Evolutionary conservation across 2,113 vertebrate genomes (phyloP).

Genomic region (Corythaixoides concolor): DNA sequence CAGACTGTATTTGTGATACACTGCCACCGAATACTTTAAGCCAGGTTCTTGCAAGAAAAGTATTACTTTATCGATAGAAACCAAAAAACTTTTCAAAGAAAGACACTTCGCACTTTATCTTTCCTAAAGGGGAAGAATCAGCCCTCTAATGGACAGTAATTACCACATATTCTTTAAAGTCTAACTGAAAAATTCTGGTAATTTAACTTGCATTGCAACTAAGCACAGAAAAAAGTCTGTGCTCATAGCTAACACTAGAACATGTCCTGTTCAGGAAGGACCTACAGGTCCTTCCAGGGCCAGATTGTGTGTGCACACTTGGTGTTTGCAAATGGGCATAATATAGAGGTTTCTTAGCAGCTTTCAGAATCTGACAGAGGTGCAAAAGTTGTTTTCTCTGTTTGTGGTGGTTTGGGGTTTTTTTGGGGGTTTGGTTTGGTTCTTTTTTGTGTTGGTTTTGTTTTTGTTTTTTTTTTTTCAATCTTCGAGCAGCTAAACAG

Average conservation of each 20-base stretch:
- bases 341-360: not conserved
- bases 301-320: not conserved
- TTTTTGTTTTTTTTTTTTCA: not conserved
- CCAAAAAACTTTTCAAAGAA: not conserved
- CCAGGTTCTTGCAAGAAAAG: not conserved
- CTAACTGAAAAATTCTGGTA: not conserved
- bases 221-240: not conserved
- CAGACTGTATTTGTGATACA: not conserved
- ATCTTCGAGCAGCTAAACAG: not conserved
- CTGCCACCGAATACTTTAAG: not conserved
- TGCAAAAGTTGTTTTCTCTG: not conserved
- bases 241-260: not conserved
- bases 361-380: not conserved
- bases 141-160: not conserved
- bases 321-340: not conserved
- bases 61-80: not conserved
- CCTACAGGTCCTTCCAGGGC: not conserved
- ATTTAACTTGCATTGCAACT: not conserved
- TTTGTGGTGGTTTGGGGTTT: too few species aligned
- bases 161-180: not conserved
- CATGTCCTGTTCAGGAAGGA: not conserved
- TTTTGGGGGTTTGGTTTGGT: too few species aligned
- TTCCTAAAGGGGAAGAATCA: not conserved
- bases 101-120: not conserved
- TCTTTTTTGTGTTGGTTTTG: fast-evolving